phyloP scores from a whole-genome alignment of 2,888 invertebrate genomes.

The Alloscopus bannaensis region DNA sequence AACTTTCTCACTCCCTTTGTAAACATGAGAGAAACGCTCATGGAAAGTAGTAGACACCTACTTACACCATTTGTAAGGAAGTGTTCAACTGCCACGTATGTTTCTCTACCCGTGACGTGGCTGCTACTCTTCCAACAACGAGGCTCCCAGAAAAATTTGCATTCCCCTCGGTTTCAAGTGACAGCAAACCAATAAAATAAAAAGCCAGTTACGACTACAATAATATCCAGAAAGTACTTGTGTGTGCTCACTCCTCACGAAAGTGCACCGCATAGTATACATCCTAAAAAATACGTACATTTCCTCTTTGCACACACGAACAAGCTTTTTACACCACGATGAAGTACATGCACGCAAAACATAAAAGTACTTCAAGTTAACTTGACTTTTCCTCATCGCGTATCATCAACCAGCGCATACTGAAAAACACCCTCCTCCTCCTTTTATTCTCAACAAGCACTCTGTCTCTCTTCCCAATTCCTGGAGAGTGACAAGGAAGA shows the following conservation, averaged over 20 bases:
- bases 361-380: no score
- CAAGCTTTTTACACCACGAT: not conserved
- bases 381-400: conserved; percentile 9
- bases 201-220: conserved; percentile 27
- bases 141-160: conserved; percentile 30
- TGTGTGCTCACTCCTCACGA: not conserved
- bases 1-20: not conserved
- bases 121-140: not conserved
- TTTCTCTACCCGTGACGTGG: not conserved
- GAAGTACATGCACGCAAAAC: not conserved
- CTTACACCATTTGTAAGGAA: not conserved
- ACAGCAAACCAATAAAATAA: conserved; percentile 56
- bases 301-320: not conserved
- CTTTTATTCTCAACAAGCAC: no score
- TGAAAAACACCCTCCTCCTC: not conserved
- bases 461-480: conserved; percentile 2
- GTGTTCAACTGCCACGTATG: not conserved
- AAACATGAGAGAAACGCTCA: not conserved
- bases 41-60: not conserved
- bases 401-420: conserved; percentile 30
- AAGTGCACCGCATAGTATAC: conserved; percentile 13
- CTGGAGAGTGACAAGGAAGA: not conserved
- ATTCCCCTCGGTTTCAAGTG: conserved; percentile 47
- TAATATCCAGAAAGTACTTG: not conserved
- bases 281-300: not conserved